Evolutionary conservation across 1,140 invertebrate species (phyloP).

Genomic region (Sinella curviseta): DNA sequence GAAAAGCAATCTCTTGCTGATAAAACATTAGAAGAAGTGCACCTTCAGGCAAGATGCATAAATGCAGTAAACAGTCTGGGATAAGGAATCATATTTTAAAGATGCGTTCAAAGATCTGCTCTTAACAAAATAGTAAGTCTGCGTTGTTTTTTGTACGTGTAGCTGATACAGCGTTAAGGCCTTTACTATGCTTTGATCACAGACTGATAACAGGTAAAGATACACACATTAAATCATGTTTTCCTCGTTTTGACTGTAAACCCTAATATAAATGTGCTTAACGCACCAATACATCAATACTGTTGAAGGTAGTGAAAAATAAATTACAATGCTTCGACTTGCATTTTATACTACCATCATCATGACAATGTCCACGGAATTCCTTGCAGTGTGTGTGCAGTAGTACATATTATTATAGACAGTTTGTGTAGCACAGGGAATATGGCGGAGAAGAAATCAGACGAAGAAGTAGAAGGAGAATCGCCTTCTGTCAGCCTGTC

Average conservation of each 20-base stretch:
- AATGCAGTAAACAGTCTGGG: too few relatives aligned
- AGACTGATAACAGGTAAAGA: neutral
- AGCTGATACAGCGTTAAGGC: too few relatives aligned
- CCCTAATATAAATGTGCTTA: neutral
- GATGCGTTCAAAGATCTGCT: too few relatives aligned
- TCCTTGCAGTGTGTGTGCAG: neutral
- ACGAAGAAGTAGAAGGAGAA: neutral
- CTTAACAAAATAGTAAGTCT: too few relatives aligned
- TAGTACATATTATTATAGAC: neutral
- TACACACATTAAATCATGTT: neutral
- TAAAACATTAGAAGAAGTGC: neutral
- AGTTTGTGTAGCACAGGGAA: too few relatives aligned
- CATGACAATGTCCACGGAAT: neutral
- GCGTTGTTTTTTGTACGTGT: too few relatives aligned
- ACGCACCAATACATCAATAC: neutral
- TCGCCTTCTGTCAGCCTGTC: constrained; percentile 19
- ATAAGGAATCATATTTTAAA: too few relatives aligned
- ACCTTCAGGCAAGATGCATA: neutral
- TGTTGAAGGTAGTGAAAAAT: neutral
- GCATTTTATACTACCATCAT: neutral
- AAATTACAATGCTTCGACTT: too few relatives aligned
- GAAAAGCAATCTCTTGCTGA: neutral
- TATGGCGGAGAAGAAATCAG: neutral
- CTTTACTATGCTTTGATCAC: too few relatives aligned
- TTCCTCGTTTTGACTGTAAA: neutral